Base-by-base conservation (phyloP, 2,888 invertebrate species). In the Villa cingulata region DNA sequence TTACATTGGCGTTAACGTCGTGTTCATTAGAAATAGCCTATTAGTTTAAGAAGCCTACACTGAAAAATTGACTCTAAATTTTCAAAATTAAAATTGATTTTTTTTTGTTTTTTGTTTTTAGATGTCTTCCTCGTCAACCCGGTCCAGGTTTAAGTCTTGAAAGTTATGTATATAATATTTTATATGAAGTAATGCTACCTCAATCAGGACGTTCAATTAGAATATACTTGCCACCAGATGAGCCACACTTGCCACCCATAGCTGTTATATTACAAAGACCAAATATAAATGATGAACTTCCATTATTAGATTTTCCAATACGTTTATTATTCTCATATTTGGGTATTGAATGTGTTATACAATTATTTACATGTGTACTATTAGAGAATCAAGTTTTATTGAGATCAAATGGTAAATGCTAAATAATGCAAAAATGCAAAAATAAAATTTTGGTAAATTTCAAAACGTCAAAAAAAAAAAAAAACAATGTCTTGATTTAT, bases 311-410 rank as follows among this genome's bases (percentile, higher is more conserved):
- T 71, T 97, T 90, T 68, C 81, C 94, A 1, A 68, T 98, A 51
- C 78, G 88, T 59, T 78, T 87, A 53, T 77, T 98, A 66, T 95
- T 98, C 63, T 75, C 81, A 44, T 80, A 87, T 66, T 74, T 99
- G 51, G 90, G 94, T 20, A 83, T 94, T 5, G 95, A 97, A 61
- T 86, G 86, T 64, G 84, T 95, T 45, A 79, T 98, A 53, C 88
- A 91, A 63, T 74, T 98, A 42, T 90, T 95, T 66, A 91, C 94
- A 37, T 94, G 96, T 71, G 85, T 96, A 43, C 73, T 98, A 23
- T 73, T 98, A 29, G 98, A 99, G 72, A 92, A 96, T 70, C 97
- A 98, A 74, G 86, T 98, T 52, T 76, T 99, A 38, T 74, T 99
- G 20, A 83, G 89, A 63, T 96, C 96, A 52, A 82, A 82, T 70